These are phyloP conservation scores for Tenualosa ilisha DNA, from an alignment of 2,797 vertebrate species.

Conservation along the genomic window DNA sequence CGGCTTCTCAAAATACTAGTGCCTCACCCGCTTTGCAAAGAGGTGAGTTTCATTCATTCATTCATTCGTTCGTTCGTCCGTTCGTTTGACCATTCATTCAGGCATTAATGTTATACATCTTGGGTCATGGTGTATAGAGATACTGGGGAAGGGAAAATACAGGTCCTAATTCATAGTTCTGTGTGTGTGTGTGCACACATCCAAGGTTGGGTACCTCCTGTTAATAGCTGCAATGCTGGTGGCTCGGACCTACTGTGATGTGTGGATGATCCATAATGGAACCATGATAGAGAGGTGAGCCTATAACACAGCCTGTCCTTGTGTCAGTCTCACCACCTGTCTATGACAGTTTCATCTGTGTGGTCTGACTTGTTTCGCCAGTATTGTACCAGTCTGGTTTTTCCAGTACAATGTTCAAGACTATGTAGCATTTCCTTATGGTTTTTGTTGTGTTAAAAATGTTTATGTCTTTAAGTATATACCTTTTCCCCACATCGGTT, in stretches of 20 bases:
- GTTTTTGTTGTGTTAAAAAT: not conserved
- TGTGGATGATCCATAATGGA: constrained; percentile 90
- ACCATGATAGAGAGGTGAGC: constrained; percentile 87
- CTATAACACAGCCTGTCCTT: not conserved
- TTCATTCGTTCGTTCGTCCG: not conserved
- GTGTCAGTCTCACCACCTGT: not conserved
- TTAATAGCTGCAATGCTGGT: constrained; percentile 84
- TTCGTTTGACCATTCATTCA: not conserved
- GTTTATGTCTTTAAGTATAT: not conserved
- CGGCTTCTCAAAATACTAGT: constrained; percentile 81
- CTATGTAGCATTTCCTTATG: constrained; percentile 16
- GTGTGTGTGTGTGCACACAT: constrained; percentile 22
- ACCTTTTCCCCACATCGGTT: constrained; percentile 63
- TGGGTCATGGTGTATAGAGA: no score
- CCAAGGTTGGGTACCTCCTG: constrained; percentile 82
- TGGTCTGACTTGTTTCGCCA: not conserved
- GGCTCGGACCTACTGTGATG: constrained; percentile 84
- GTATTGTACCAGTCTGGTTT: constrained; percentile 36
- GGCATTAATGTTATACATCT: no score
- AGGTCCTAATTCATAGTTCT: not conserved
- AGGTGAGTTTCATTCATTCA: constrained; percentile 67
- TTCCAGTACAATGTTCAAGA: constrained; percentile 33
- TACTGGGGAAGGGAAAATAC: no score
- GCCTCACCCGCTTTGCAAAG: constrained; percentile 78
- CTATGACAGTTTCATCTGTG: not conserved